Conservation (phyloP, 2,888 invertebrate species). For the Frankliniella fusca region DNA sequence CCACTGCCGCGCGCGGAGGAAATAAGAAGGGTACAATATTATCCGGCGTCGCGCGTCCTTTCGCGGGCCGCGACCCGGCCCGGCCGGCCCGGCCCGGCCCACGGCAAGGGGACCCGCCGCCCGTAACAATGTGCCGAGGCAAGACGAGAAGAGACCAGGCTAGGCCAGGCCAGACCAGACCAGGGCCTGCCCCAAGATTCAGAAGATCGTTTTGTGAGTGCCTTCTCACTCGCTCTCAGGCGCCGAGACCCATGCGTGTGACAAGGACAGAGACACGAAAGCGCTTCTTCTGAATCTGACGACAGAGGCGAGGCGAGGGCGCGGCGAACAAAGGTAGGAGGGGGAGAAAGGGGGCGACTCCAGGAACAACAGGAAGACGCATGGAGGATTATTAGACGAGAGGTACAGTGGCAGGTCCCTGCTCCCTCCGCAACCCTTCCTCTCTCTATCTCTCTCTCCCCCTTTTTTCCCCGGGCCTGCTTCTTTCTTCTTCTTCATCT, state of each 20-base stretch:
- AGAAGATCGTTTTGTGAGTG: neutral
- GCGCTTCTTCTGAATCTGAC: no score
- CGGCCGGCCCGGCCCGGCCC: neutral
- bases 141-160: no score
- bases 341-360: no score
- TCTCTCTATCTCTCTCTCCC: neutral
- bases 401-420: neutral
- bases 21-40: conserved; percentile 3
- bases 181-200: no score
- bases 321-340: conserved; percentile 1
- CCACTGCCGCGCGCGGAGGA: neutral
- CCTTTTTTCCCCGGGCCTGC: neutral
- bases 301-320: neutral
- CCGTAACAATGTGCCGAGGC: neutral
- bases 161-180: neutral
- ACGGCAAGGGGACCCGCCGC: neutral
- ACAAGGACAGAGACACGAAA: no score
- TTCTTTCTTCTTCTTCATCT: neutral
- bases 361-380: neutral
- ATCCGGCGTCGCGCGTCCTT: neutral
- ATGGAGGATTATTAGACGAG: conserved; percentile 9
- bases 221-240: no score
- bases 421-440: neutral
- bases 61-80: neutral
- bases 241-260: no score